phyloP scores from a whole-genome alignment of 1,140 invertebrate species.

The Bicyclus anynana region DNA sequence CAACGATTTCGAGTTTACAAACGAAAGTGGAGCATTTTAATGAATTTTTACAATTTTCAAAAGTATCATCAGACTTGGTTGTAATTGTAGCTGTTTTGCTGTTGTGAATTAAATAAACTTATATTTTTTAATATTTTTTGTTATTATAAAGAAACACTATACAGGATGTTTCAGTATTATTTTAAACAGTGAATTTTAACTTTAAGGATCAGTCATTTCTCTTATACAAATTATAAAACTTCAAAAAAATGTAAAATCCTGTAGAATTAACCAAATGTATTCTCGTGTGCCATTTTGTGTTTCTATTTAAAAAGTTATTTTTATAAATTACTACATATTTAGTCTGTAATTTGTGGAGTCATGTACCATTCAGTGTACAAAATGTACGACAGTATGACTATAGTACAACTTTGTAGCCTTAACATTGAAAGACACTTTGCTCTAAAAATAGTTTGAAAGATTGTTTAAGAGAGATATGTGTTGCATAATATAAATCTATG shows the following conservation, averaged over 20 bases:
- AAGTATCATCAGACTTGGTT: too few species aligned
- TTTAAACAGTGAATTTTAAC: background rate
- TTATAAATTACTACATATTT: too few species aligned
- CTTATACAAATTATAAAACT: too few species aligned
- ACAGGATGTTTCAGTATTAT: background rate
- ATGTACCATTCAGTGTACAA: too few species aligned
- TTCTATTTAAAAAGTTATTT: slow-evolving; percentile 27
- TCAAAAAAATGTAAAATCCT: too few species aligned
- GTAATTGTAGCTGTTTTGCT: background rate
- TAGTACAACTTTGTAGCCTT: slow-evolving; percentile 70
- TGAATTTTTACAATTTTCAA: background rate
- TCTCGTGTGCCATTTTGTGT: slow-evolving; percentile 59
- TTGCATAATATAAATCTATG: background rate
- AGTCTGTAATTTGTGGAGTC: too few species aligned
- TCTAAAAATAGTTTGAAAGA: slow-evolving; percentile 7
- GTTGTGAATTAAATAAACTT: background rate
- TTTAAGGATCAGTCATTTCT: too few species aligned
- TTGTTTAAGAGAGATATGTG: background rate
- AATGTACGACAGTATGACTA: slow-evolving; percentile 39
- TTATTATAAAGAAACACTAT: background rate
- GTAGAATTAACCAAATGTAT: slow-evolving; percentile 17
- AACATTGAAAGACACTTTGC: slow-evolving; percentile 20
- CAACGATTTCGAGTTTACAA: background rate
- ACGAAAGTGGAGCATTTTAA: background rate
- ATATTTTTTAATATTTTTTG: background rate